These are phyloP conservation scores for Garra rufa DNA, from an alignment of 2,113 vertebrate genomes.

Conservation along the genomic window DNA sequence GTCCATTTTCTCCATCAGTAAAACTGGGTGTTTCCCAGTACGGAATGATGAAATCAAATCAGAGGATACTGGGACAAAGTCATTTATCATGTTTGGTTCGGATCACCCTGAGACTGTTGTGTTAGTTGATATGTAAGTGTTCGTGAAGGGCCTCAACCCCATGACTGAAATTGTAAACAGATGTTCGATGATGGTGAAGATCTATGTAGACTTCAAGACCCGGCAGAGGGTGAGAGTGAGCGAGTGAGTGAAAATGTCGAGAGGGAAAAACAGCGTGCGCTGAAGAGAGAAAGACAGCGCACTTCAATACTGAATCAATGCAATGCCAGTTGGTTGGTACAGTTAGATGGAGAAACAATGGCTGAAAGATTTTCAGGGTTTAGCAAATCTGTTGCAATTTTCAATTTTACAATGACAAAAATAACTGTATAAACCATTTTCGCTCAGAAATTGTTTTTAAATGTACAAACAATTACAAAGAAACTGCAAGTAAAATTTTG, in stretches of 20 bases:
- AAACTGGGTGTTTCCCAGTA: conserved; percentile 46
- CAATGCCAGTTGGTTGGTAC: not conserved
- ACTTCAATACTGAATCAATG: not conserved
- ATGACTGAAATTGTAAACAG: conserved; percentile 50
- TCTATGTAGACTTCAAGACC: not conserved
- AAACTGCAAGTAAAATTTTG: too few species aligned
- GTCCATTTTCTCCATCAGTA: conserved; percentile 22
- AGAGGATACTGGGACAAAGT: conserved; percentile 15
- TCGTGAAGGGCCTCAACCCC: conserved; percentile 40
- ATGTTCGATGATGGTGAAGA: conserved; percentile 31
- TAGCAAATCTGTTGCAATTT: not conserved
- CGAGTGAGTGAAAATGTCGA: not conserved
- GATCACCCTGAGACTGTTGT: conserved; percentile 32
- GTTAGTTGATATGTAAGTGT: conserved; percentile 45
- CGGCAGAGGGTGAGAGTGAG: conserved; percentile 28
- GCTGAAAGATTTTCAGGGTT: not conserved
- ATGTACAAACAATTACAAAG: too few species aligned
- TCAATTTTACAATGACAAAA: not conserved
- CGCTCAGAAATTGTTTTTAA: too few species aligned
- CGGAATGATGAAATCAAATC: conserved; percentile 37
- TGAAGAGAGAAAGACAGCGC: not conserved
- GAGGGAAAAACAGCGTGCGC: not conserved
- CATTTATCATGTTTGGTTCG: conserved; percentile 27
- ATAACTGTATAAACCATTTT: too few species aligned
- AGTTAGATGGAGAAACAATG: not conserved